Base-by-base conservation (phyloP, 2,113 vertebrate genomes). In the Mesitornis unicolor region DNA sequence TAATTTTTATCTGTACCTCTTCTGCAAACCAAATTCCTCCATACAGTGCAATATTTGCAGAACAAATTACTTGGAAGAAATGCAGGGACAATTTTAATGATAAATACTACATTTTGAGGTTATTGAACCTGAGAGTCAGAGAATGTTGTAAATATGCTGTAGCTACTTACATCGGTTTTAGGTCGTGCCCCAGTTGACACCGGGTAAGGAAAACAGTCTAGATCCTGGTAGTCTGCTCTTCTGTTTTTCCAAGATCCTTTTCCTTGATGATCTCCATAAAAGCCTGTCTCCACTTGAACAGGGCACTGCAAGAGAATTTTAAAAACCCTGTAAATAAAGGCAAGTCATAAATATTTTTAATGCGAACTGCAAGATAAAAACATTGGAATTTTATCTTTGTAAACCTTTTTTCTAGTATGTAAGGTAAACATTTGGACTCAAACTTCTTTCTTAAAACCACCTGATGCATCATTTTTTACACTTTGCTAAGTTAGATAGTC, bases 81-180 rank as follows among this genome's bases (percentile, higher is more conserved):
- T 0, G 1, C 29, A 64, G 24, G 24, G 65, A 79, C 9, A 56
- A 54, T 61, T 68, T 91, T 36, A 74, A 83, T n/a, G 43, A 63
- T 43, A 53, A 28, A 57, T 4, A 43, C 6, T 16, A 89, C 81
- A 53, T n/a, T 20, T 33, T 61, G 33, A 77, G 36, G 15, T 35
- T 59, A 48, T 12, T 59, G 14, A 47, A 54, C 16, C 15, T 12
- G 31, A 31, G 25, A 42, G 13, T 69, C 56, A 56, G 57, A 40
- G 56, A 45, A 61, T n/a, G 45, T 43, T 71, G 22, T 50, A 85
- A 83, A 87, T 70, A 73, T 45, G 73, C n/a, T 57, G 33, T 61
- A 82, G 43, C 36, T 69, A 91, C 98, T 98, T 97, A 99, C 98
- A 95, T 97, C 96, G 26, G 93, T 97, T 95, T 97, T 98, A 78